Evolutionary conservation across 2,113 vertebrate genomes (phyloP).

Genomic region (Macquaria australasica): DNA sequence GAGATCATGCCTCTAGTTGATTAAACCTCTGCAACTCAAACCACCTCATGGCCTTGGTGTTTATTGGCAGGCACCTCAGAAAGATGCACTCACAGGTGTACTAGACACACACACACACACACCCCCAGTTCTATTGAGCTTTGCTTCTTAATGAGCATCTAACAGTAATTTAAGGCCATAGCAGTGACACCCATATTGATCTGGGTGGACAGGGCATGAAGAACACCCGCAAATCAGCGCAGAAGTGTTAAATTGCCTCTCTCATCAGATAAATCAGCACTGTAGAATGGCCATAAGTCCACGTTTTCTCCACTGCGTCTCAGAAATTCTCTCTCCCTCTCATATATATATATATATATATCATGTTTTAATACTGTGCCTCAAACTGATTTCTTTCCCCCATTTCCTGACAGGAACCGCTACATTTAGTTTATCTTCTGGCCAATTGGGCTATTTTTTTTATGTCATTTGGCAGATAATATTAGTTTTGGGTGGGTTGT

Average conservation of each 20-base stretch:
- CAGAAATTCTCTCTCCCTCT: conserved; percentile 30
- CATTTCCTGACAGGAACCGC: conserved; percentile 4
- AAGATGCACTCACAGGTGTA: conserved; percentile 59
- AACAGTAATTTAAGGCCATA: conserved; percentile 78
- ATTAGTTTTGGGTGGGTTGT: not conserved
- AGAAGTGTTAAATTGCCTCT: conserved; percentile 72
- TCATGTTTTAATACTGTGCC: conserved; percentile 41
- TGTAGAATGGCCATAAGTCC: conserved; percentile 21
- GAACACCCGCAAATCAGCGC: conserved; percentile 78
- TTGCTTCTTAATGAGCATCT: conserved; percentile 74
- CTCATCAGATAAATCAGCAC: conserved; percentile 69
- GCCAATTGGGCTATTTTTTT: not conserved
- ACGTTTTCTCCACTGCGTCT: conserved; percentile 15
- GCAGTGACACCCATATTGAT: conserved; percentile 77
- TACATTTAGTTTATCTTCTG: conserved; percentile 6
- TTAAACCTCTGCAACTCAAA: conserved; percentile 69
- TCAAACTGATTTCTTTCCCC: conserved; percentile 38
- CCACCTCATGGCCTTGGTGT: conserved; percentile 66
- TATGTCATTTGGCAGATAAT: too few species aligned
- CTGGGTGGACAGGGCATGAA: conserved; percentile 74
- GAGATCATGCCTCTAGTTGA: conserved; percentile 60
- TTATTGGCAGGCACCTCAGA: conserved; percentile 73
- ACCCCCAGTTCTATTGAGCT: conserved; percentile 58
- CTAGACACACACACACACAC: conserved; percentile 33
- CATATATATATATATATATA: conserved; percentile 10